Percentiles rank a stretch among this genome's conserved stretches.
These are phyloP conservation scores for Dicrostonyx torquatus DNA, from an alignment of 2,797 vertebrate species.

Conservation along the genomic window DNA sequence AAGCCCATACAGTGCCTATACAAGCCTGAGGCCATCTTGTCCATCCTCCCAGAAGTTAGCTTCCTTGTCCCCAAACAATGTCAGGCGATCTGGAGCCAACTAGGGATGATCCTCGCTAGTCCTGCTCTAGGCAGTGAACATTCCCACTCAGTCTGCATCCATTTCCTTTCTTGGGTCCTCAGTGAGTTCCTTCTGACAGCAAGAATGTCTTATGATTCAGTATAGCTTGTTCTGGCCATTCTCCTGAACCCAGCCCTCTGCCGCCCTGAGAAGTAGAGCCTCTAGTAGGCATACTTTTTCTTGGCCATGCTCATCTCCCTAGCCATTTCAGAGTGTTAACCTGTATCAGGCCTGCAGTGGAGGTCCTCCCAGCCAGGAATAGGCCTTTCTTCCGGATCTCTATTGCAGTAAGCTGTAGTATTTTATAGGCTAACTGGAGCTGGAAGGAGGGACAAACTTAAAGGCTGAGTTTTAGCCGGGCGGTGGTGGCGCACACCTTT, in stretches of 20 bases:
- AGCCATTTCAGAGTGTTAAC: background rate
- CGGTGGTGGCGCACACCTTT: too few relatives aligned
- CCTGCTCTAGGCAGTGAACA: background rate
- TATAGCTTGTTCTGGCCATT: conserved; percentile 33
- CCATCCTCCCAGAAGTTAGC: background rate
- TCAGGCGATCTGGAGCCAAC: background rate
- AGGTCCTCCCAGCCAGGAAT: background rate
- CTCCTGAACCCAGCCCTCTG: background rate
- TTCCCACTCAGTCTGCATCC: background rate
- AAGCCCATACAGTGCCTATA: background rate
- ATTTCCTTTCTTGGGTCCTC: conserved; percentile 65
- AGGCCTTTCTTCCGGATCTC: background rate
- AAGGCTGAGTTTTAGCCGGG: background rate
- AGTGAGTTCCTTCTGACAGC: conserved; percentile 58
- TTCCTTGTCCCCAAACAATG: background rate
- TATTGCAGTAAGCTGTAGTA: background rate
- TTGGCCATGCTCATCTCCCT: conserved; percentile 32
- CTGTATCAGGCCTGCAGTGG: background rate
- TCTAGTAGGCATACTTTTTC: background rate
- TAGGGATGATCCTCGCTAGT: background rate
- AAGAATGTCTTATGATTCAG: conserved; percentile 62
- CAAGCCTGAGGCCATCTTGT: background rate
- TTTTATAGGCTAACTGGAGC: background rate
- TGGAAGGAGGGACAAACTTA: background rate
- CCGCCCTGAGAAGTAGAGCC: background rate